Evolutionary conservation across 2,113 vertebrate genomes (phyloP), one percentile per base, ranked within the genome.

Genomic region (Channa maculata): DNA sequence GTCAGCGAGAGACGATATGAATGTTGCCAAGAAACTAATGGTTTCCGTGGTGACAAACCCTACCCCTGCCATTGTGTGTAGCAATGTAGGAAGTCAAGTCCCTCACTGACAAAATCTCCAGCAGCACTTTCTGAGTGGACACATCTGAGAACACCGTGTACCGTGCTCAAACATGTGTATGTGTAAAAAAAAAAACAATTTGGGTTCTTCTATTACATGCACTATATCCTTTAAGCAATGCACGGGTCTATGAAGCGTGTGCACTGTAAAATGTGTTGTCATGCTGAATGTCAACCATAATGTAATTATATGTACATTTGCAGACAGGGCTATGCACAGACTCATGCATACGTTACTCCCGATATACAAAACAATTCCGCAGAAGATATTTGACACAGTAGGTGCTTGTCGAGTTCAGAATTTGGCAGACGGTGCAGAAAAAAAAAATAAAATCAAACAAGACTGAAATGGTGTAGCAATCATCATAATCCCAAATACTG

Each of bases 21-120:
- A 93, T 88, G 96, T 97, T 95, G 95, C 96, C 92, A 95, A 94
- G 96, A 95, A 96, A 96, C 95, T 93, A 95, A 96, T 95, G 94
- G 96, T 97, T 97, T 96, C 96, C 92, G 91, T 93, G 94, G 96
- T 92, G 93, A 97, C 79, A 77, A 77, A 92, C 86, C 91, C 94
- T 94, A 93, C 93, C 90, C 92, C 90, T 93, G 93, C 93, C 93
- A 94, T 92, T 90, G 15, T 93, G 92, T 92, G 93, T 80, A 89
- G 94, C 85, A 87, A 90, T 66, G 80, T 24, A 95, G 92, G 34
- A 93, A 94, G 93, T 95, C 69, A 41, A 65, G 79, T 76, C 77
- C 60, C 50, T 84, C 71, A 84, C 83, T 66, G 24, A 24, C 77
- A n/a, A 62, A 51, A 24, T 71, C 65, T 75, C 66, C 37, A 43